Conservation (phyloP, 2,797 vertebrate genomes). For the Sebastes trivittatus region DNA sequence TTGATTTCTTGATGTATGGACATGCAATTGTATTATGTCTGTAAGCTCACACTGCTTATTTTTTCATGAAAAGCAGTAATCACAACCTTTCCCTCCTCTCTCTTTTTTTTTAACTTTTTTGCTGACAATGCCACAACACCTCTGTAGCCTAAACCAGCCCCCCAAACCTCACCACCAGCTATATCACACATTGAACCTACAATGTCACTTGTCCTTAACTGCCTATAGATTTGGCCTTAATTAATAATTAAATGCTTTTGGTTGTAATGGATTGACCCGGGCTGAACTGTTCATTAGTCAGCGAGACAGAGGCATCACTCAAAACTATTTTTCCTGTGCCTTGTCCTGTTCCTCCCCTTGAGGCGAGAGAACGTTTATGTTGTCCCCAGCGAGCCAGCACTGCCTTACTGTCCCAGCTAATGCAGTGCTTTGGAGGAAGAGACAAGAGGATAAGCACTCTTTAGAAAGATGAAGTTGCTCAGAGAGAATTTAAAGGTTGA, state of each 20-base stretch:
- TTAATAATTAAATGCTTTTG: constrained; percentile 98
- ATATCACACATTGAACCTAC: constrained; percentile 91
- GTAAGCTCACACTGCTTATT: constrained; percentile 1
- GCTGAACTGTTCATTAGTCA: constrained; percentile 98
- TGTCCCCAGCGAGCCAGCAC: constrained; percentile 46
- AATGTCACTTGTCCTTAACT: constrained; percentile 90
- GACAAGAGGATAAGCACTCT: constrained; percentile 41
- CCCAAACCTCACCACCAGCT: constrained; percentile 52
- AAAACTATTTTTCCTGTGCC: constrained; percentile 88
- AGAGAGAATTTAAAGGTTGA: constrained; percentile 29
- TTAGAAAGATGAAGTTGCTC: constrained; percentile 19
- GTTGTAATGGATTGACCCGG: constrained; percentile 98
- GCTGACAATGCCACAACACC: constrained; percentile 86
- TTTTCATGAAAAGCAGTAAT: constrained; percentile 41
- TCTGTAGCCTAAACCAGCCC: constrained; percentile 7
- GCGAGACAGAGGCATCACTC: constrained; percentile 93
- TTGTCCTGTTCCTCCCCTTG: constrained; percentile 77
- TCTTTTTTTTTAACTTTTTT: constrained; percentile 55
- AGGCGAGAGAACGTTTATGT: constrained; percentile 50
- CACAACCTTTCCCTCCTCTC: constrained; percentile 23
- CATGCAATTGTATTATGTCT: background rate
- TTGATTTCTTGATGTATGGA: background rate
- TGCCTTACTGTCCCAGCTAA: constrained; percentile 72
- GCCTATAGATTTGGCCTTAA: constrained; percentile 91
- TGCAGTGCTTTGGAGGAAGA: constrained; percentile 66